phyloP scores from a whole-genome alignment of 2,113 vertebrate genomes.

The Gambusia affinis region DNA sequence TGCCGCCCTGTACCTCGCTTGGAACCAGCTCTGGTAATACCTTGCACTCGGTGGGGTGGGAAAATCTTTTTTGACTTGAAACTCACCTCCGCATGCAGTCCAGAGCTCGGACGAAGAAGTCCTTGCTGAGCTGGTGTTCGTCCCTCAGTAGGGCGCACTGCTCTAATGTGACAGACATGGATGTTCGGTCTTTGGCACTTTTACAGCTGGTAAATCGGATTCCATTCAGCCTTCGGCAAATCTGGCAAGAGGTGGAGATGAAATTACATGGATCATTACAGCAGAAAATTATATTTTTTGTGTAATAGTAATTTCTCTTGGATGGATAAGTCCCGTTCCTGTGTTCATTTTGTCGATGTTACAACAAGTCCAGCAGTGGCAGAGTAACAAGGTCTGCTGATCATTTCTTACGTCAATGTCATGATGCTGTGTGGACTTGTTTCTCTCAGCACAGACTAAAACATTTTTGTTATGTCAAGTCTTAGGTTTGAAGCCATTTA shows the following conservation, averaged over 20 bases:
- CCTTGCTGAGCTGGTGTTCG: slow-evolving; percentile 94
- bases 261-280: neutral
- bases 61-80: neutral
- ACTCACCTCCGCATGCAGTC: slow-evolving; percentile 97
- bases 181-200: slow-evolving; percentile 99
- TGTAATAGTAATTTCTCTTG: neutral
- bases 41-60: slow-evolving; percentile 38
- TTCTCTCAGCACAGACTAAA: too few relatives aligned
- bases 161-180: slow-evolving; percentile 97
- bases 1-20: too few relatives aligned
- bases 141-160: slow-evolving; percentile 94
- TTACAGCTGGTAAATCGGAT: slow-evolving; percentile 98
- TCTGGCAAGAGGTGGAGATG: slow-evolving; percentile 70
- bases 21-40: slow-evolving; percentile 29
- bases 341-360: too few relatives aligned
- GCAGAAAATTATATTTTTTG: neutral
- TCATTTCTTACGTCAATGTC: too few relatives aligned
- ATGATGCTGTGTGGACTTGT: too few relatives aligned
- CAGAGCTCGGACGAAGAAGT: slow-evolving; percentile 92
- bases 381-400: too few relatives aligned
- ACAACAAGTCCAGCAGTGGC: too few relatives aligned
- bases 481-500: too few relatives aligned
- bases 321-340: too few relatives aligned
- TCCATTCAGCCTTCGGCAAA: slow-evolving; percentile 95
- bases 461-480: too few relatives aligned